phyloP scores from a whole-genome alignment of 2,113 vertebrate species.

The Passerina amoena region DNA sequence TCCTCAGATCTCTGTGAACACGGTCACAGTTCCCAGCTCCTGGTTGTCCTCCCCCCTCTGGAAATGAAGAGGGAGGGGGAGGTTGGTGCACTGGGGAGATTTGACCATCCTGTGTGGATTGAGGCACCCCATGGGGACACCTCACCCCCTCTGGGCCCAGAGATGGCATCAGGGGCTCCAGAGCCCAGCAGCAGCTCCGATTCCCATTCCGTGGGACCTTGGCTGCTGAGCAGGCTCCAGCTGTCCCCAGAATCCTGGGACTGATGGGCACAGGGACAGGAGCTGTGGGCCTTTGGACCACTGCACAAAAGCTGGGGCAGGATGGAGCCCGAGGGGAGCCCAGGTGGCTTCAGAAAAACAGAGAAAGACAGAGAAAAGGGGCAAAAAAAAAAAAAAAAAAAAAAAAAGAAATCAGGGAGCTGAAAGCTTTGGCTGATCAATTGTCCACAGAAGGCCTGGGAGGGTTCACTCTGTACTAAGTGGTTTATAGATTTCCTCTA shows the following conservation, averaged over 20 bases:
- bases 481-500: conserved; percentile 58
- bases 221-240: neutral
- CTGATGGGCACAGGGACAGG: fast-evolving
- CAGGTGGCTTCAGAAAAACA: neutral
- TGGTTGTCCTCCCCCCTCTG: neutral
- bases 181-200: neutral
- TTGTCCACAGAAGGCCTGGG: neutral
- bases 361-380: neutral
- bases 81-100: fast-evolving
- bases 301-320: neutral
- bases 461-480: neutral
- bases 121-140: fast-evolving
- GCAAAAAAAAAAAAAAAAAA: neutral
- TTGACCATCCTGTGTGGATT: fast-evolving
- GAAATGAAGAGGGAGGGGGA: neutral
- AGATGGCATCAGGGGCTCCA: fast-evolving
- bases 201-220: fast-evolving
- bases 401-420: fast-evolving
- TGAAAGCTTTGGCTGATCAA: neutral
- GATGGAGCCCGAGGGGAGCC: fast-evolving
- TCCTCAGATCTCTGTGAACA: no score
- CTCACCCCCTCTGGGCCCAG: neutral
- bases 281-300: fast-evolving
- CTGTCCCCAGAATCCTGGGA: neutral
- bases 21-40: neutral